Evolutionary conservation across 2,888 invertebrate species (phyloP).

Genomic region (Lobophora halterata): DNA sequence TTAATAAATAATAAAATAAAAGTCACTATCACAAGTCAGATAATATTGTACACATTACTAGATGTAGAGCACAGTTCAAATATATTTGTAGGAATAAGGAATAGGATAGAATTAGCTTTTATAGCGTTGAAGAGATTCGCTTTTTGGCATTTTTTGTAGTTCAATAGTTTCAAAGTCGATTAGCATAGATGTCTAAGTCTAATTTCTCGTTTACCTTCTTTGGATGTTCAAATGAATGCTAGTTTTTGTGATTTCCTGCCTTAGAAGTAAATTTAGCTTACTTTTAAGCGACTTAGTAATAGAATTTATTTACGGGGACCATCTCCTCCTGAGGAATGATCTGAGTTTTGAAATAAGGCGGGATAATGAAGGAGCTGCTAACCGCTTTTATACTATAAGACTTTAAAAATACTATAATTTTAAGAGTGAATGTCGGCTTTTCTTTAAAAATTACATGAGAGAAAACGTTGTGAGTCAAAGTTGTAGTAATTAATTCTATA

Average conservation of each 20-base stretch:
- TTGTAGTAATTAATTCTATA: constrained; percentile 43
- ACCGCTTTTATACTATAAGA: constrained; percentile 62
- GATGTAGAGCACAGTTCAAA: constrained; percentile 64
- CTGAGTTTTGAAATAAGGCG: constrained; percentile 54
- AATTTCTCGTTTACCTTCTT: constrained; percentile 51
- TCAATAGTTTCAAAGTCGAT: constrained; percentile 59
- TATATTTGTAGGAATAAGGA: constrained; percentile 52
- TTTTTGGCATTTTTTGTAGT: constrained; percentile 72
- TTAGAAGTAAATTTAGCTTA: constrained; percentile 61
- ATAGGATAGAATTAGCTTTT: constrained; percentile 61
- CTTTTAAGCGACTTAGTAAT: constrained; percentile 55
- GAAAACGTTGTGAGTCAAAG: constrained; percentile 67
- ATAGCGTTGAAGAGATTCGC: constrained; percentile 66
- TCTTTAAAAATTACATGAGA: constrained; percentile 51
- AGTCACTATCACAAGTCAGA: constrained; percentile 44
- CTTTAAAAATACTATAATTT: constrained; percentile 57
- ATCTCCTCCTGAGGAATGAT: constrained; percentile 66
- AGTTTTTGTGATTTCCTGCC: constrained; percentile 66
- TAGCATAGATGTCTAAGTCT: constrained; percentile 49
- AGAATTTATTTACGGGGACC: constrained; percentile 71
- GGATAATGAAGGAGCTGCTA: constrained; percentile 54
- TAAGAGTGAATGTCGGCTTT: constrained; percentile 48
- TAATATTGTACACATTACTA: constrained; percentile 48
- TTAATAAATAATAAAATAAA: constrained; percentile 37
- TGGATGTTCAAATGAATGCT: constrained; percentile 57